Evolutionary conservation across 2,888 invertebrate species (phyloP), one percentile per base, ranked within the genome.

Genomic region (Tachina grossa): DNA sequence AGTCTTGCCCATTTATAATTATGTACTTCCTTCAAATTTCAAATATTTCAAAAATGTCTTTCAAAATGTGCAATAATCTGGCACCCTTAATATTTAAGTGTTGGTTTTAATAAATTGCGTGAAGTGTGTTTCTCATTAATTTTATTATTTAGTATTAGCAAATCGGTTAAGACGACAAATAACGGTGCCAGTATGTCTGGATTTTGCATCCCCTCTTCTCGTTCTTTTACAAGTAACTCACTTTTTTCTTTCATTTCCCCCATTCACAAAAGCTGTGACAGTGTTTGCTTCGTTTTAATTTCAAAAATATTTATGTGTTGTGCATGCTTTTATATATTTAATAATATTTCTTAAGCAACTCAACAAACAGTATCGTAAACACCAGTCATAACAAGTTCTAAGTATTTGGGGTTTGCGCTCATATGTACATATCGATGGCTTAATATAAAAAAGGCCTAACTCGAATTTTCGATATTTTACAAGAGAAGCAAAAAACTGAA

Each of bases 181-280:
- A 86, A 87, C 85, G 87, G 88, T 88, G 87, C 87, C 88, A 88
- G 84, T 84, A 87, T 84, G 88, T 88, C 87, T 88, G 87, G 87
- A 81, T 76, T 79, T 79, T 75, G 31, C 41, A 22, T 39, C 49
- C 45, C 47, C 55, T 57, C 61, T 47, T 47, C 43, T 53, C 51
- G 43, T 57, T 47, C 55, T 72, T 31, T 53, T 43, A 59, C 55
- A 9, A 19, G 22, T 31, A 10, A 13, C 10, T 11, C 22, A 10
- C n/a, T 14, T n/a, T n/a, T 65, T 49, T 47, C 14, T 9, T 19
- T 47, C 13, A 47, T 49, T 31, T 31, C 6, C 31, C 31, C 31
- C 31, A 31, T 31, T 53, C 9, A 1, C 9, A 16, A 69, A 69
- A 55, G 19, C 19, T 5, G 4, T 39, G 49, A n/a, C 66, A 49